Conservation (phyloP, 2,888 invertebrate species). For the Marasmarcha lunaedactyla region DNA sequence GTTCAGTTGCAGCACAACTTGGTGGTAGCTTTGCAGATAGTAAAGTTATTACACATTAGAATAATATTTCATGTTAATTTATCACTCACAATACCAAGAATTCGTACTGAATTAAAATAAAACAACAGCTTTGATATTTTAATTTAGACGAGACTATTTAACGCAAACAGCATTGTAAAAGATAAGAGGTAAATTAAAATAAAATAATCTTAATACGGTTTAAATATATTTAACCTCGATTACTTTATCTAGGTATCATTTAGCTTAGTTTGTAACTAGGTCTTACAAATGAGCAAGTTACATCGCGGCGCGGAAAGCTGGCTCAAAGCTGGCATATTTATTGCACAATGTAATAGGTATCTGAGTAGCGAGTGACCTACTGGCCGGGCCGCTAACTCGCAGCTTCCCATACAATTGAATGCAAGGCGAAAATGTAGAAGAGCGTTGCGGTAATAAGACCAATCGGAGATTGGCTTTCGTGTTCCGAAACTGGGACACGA, state of each 20-base stretch:
- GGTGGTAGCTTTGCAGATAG: no score
- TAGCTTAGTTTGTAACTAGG: not conserved
- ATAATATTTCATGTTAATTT: no score
- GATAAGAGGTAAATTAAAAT: no score
- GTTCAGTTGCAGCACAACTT: no score
- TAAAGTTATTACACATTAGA: no score
- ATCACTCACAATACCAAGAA: no score
- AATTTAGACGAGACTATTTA: no score
- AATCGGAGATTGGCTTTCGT: slow-evolving; percentile 59
- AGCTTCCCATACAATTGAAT: slow-evolving; percentile 62
- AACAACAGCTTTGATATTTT: no score
- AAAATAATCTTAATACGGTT: not conserved
- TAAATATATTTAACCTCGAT: not conserved
- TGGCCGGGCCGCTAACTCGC: slow-evolving; percentile 49
- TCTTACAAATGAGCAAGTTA: not conserved
- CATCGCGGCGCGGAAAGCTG: not conserved
- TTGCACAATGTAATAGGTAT: slow-evolving; percentile 1
- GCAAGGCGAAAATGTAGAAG: slow-evolving; percentile 62
- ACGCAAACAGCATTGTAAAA: no score
- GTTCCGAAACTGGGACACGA: slow-evolving; percentile 58
- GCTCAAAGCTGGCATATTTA: not conserved
- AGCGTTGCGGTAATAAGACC: slow-evolving; percentile 50
- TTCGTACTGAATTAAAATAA: no score
- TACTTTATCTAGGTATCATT: not conserved
- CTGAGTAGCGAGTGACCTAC: slow-evolving; percentile 45